These are phyloP conservation scores for Scelioninae gen. 1 DNA, from an alignment of 2,888 invertebrate species.

Conservation along the genomic window DNA sequence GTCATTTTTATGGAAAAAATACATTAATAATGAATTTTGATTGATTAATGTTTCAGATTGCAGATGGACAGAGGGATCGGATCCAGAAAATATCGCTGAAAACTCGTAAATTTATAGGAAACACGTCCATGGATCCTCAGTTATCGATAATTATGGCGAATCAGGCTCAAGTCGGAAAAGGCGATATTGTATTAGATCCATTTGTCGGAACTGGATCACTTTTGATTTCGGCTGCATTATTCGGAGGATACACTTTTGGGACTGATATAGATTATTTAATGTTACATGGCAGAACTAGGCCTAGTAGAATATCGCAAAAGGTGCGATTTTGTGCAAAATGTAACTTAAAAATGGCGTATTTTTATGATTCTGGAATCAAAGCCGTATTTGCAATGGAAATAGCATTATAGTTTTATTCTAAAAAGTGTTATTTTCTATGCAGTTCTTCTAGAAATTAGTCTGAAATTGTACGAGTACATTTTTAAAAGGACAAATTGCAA, in stretches of 20 bases:
- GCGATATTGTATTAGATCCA: conserved; percentile 94
- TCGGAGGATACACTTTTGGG: conserved; percentile 94
- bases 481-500: too few species aligned
- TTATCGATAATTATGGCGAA: conserved; percentile 98
- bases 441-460: too few species aligned
- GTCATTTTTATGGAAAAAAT: background rate
- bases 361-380: too few species aligned
- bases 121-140: conserved; percentile 99
- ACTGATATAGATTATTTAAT: conserved; percentile 97
- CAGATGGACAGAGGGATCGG: conserved; percentile 92
- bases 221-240: conserved; percentile 94
- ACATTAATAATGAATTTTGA: background rate
- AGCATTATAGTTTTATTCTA: too few species aligned
- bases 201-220: conserved; percentile 96
- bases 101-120: conserved; percentile 97
- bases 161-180: conserved; percentile 90
- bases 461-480: too few species aligned
- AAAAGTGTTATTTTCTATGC: too few species aligned
- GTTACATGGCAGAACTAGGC: conserved; percentile 93
- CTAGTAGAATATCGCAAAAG: conserved; percentile 91
- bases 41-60: conserved; percentile 86
- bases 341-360: too few species aligned
- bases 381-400: too few species aligned
- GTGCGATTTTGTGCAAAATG: conserved; percentile 85
- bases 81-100: conserved; percentile 93